Evolutionary conservation across 2,888 invertebrate genomes (phyloP).

Genomic region (Busseola fusca): DNA sequence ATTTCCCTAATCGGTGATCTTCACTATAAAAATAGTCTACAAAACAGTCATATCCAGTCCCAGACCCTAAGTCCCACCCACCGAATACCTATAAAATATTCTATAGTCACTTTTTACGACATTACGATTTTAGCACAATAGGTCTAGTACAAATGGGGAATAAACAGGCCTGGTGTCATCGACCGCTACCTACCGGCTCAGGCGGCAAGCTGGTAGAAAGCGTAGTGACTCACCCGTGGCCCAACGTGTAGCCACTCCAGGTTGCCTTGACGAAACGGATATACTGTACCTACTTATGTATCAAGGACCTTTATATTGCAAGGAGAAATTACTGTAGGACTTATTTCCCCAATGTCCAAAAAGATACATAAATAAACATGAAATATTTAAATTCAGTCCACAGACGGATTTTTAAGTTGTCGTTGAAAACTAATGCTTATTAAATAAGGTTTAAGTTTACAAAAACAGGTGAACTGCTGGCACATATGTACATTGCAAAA

Average conservation of each 20-base stretch:
- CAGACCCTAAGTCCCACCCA: conserved; percentile 27
- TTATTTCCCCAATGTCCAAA: background rate
- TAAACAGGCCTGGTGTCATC: conserved; percentile 64
- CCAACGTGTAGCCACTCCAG: conserved; percentile 62
- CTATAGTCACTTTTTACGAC: conserved; percentile 42
- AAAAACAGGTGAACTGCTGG: background rate
- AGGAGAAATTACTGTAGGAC: conserved; percentile 13
- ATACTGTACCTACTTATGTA: conserved; percentile 17
- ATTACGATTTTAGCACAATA: conserved; percentile 59
- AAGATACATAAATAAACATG: background rate
- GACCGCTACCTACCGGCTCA: conserved; percentile 64
- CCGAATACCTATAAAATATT: conserved; percentile 32
- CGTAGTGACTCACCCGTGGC: conserved; percentile 74
- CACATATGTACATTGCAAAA: background rate
- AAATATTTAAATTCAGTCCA: background rate
- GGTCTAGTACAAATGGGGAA: conserved; percentile 60
- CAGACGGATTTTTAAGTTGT: background rate
- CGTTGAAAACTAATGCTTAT: background rate
- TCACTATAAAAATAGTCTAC: background rate
- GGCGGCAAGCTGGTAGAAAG: conserved; percentile 65
- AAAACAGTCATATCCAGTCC: conserved; percentile 11
- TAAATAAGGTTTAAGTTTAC: background rate
- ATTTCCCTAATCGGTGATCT: background rate
- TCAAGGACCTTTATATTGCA: conserved; percentile 34
- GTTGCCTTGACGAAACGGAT: conserved; percentile 67